These are phyloP conservation scores for Ctenodactylus gundi DNA, from an alignment of 2,113 vertebrate genomes.

Conservation along the genomic window DNA sequence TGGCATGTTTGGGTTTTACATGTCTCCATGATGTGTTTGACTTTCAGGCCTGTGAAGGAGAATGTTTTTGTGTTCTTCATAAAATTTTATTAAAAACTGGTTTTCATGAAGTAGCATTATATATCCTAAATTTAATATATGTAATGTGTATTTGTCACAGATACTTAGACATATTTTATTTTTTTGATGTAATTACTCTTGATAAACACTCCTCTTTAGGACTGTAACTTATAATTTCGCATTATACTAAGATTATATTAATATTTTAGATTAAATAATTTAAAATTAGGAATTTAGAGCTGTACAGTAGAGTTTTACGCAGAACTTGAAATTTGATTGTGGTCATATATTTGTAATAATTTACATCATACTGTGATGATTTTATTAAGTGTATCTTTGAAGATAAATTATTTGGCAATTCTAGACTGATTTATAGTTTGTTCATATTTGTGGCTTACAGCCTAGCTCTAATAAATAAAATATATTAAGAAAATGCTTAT, in stretches of 20 bases:
- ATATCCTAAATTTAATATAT: not conserved
- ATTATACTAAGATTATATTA: conserved; percentile 10
- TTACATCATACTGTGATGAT: not conserved
- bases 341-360: not conserved
- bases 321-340: conserved; percentile 16
- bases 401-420: not conserved
- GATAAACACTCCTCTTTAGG: not conserved
- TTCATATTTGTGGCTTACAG: not conserved
- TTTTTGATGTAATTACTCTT: not conserved
- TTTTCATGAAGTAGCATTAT: not conserved
- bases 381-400: not conserved
- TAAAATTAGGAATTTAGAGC: conserved; percentile 21
- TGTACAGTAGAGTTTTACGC: conserved; percentile 10
- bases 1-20: not conserved
- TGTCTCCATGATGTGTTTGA: not conserved
- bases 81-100: not conserved
- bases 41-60: not conserved
- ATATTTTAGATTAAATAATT: conserved; percentile 21
- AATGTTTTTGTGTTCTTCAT: not conserved
- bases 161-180: not conserved
- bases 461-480: not conserved
- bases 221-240: not conserved
- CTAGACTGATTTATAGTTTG: not conserved
- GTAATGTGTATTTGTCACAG: not conserved
- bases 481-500: not conserved